Conservation (phyloP, 2,113 vertebrate species). For the Gadus macrocephalus region DNA sequence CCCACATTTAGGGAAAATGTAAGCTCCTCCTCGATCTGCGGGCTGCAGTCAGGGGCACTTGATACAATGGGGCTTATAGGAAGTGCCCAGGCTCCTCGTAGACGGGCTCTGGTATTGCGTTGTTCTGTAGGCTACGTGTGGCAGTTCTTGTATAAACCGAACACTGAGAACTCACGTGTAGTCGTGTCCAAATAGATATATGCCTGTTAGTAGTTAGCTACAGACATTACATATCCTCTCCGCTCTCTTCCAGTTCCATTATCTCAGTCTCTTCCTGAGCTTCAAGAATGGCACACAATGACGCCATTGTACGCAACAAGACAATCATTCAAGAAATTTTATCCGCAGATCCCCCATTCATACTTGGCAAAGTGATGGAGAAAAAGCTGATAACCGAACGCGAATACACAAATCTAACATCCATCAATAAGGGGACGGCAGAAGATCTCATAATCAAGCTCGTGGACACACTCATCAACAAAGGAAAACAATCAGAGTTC, state of each 20-base stretch:
- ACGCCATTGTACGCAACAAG: conserved; percentile 35
- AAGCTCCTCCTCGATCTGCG: too few species aligned
- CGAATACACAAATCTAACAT: conserved; percentile 53
- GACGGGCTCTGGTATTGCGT: too few species aligned
- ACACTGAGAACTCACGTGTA: too few species aligned
- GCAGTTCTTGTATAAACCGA: too few species aligned
- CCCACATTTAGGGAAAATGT: too few species aligned
- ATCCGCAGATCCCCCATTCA: conserved; percentile 22
- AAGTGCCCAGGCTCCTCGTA: too few species aligned
- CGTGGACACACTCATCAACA: conserved; percentile 59
- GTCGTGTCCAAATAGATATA: too few species aligned
- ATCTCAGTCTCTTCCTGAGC: neutral
- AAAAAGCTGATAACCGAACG: conserved; percentile 19
- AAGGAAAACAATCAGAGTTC: conserved; percentile 48
- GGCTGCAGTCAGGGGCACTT: too few species aligned
- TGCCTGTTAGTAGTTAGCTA: too few species aligned
- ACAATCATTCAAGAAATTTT: conserved; percentile 16
- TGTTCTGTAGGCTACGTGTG: too few species aligned
- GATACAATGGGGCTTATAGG: too few species aligned
- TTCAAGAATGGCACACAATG: conserved; percentile 35
- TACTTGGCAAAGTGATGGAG: conserved; percentile 47
- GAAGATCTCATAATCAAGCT: conserved; percentile 34
- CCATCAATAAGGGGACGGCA: conserved; percentile 4
- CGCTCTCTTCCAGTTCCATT: conserved; percentile 12
- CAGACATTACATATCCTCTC: too few species aligned